These are phyloP conservation scores for Sprattus sprattus DNA, from an alignment of 2,113 vertebrate species.

Conservation along the genomic window DNA sequence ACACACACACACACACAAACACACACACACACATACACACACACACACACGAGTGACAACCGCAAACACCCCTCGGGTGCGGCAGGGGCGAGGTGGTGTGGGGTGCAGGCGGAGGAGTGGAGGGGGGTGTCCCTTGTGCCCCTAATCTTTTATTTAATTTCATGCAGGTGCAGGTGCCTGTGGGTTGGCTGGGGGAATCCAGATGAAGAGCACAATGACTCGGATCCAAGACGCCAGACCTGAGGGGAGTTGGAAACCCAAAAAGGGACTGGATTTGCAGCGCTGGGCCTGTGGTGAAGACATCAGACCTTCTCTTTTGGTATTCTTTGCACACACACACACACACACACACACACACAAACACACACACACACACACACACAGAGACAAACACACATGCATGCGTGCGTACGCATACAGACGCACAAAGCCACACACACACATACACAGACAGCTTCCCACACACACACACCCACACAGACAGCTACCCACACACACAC, in stretches of 20 bases:
- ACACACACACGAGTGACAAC: background rate
- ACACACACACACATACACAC: background rate
- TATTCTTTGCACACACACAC: background rate
- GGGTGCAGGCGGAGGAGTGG: conserved; percentile 21
- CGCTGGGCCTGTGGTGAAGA: background rate
- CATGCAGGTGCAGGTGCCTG: conserved; percentile 60
- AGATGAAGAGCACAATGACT: background rate
- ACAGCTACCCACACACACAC: background rate
- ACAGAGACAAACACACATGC: too few species aligned
- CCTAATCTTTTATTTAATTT: conserved; percentile 75
- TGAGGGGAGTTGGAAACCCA: too few species aligned
- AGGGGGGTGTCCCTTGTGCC: conserved; percentile 58
- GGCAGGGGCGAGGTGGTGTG: conserved; percentile 51
- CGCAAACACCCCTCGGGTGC: background rate
- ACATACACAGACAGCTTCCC: background rate
- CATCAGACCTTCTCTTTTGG: background rate
- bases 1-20: background rate
- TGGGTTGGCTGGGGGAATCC: conserved; percentile 40
- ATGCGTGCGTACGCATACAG: too few species aligned
- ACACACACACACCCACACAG: background rate
- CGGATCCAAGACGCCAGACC: too few species aligned
- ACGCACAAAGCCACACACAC: too few species aligned
- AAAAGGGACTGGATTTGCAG: too few species aligned
- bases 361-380: conserved; percentile 1
- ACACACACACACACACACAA: background rate